Evolutionary conservation across 2,888 invertebrate genomes (phyloP).

Genomic region (Furcula furcula): DNA sequence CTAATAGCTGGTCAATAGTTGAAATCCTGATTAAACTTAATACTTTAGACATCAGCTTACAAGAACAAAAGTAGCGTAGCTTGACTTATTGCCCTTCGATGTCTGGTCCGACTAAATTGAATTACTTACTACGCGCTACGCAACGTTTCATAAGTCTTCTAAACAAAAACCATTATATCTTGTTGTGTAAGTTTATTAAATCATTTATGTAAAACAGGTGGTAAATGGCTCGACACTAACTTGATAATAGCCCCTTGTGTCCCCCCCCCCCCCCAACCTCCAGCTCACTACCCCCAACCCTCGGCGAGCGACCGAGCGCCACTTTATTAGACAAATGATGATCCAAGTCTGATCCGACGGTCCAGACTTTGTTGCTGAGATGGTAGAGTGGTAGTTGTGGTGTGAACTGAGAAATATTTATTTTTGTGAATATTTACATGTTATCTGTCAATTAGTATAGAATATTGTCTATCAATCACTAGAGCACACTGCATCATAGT

Average conservation of each 20-base stretch:
- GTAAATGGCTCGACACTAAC: slow-evolving; percentile 61
- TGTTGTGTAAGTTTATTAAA: slow-evolving; percentile 42
- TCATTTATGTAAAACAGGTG: slow-evolving; percentile 59
- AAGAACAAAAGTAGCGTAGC: too few relatives aligned
- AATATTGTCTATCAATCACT: too few relatives aligned
- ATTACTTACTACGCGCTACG: too few relatives aligned
- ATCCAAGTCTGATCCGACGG: slow-evolving; percentile 27
- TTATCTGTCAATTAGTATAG: too few relatives aligned
- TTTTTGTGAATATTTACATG: too few relatives aligned
- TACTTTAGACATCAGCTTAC: too few relatives aligned
- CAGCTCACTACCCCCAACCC: neutral
- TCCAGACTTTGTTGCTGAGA: slow-evolving; percentile 16
- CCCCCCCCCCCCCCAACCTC: neutral
- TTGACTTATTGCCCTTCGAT: too few relatives aligned
- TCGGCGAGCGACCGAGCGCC: slow-evolving; percentile 9
- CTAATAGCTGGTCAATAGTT: too few relatives aligned
- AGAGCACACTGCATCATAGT: too few relatives aligned
- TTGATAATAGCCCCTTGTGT: slow-evolving; percentile 45
- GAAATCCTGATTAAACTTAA: too few relatives aligned
- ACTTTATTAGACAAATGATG: slow-evolving; percentile 44
- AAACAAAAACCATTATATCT: slow-evolving; percentile 2
- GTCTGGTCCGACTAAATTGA: neutral
- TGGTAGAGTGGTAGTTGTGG: slow-evolving; percentile 6
- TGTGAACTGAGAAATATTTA: too few relatives aligned
- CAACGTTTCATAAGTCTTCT: neutral